These are phyloP conservation scores for Microchirus variegatus DNA, from an alignment of 2,797 vertebrate species.

Conservation along the genomic window DNA sequence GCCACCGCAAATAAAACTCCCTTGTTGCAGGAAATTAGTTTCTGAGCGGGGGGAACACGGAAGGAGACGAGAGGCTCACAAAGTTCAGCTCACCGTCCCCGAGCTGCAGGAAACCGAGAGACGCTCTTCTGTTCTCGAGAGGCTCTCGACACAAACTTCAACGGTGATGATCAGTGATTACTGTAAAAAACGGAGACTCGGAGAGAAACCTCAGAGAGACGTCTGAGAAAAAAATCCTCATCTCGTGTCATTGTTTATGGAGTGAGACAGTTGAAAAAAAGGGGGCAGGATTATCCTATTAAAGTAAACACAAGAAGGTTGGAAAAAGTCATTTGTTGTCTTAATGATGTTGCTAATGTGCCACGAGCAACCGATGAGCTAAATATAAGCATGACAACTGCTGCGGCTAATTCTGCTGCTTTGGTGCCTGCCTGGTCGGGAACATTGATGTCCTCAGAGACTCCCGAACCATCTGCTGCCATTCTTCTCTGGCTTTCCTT, in stretches of 20 bases:
- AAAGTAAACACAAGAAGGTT: conserved; percentile 45
- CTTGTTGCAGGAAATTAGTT: conserved; percentile 79
- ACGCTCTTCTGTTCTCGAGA: conserved; percentile 64
- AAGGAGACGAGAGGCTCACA: conserved; percentile 70
- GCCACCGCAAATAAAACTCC: conserved; percentile 78
- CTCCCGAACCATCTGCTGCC: conserved; percentile 72
- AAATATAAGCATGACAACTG: conserved; percentile 81
- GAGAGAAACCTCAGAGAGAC: conserved; percentile 48
- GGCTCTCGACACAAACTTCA: conserved; percentile 65
- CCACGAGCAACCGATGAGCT: conserved; percentile 72
- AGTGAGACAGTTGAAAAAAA: conserved; percentile 47
- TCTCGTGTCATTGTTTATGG: conserved; percentile 54
- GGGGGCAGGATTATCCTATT: conserved; percentile 63
- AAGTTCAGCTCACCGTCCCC: conserved; percentile 67
- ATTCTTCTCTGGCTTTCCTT: conserved; percentile 65
- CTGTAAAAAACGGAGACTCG: conserved; percentile 68
- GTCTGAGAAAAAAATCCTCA: conserved; percentile 38
- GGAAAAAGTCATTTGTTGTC: conserved; percentile 69
- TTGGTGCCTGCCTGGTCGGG: conserved; percentile 62
- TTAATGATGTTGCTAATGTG: conserved; percentile 71
- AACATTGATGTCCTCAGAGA: conserved; percentile 71
- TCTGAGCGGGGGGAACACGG: conserved; percentile 63
- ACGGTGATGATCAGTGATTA: conserved; percentile 72
- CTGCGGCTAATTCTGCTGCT: conserved; percentile 76
- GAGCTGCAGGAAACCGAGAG: conserved; percentile 60